Conservation (phyloP, 2,888 invertebrate species). For the Andrena bucephala region DNA sequence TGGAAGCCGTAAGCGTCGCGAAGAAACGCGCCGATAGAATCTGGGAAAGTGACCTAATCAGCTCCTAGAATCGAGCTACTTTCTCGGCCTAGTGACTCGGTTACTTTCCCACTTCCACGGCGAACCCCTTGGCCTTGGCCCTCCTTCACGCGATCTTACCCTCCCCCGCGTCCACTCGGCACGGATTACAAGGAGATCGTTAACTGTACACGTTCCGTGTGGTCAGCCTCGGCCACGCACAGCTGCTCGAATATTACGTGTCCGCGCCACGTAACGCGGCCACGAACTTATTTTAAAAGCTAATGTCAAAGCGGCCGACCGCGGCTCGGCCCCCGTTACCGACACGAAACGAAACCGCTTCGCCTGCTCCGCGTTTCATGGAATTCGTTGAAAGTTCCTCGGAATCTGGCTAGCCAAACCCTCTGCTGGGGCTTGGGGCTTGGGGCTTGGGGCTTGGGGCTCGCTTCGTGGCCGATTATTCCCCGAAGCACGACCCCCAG, state of each 20-base stretch:
- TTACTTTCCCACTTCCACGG: conserved; percentile 67
- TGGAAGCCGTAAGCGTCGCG: conserved; percentile 26
- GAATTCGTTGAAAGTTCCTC: conserved; percentile 6
- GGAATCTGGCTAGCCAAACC: not conserved
- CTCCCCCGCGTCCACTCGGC: conserved; percentile 69
- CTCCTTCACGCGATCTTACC: conserved; percentile 82
- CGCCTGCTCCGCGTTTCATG: not conserved
- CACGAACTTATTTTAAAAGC: conserved; percentile 50
- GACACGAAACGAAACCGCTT: conserved; percentile 20
- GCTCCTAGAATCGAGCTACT: conserved; percentile 73
- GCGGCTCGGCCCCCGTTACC: not conserved
- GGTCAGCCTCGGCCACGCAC: conserved; percentile 52
- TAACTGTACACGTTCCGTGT: conserved; percentile 70
- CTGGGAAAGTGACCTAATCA: conserved; percentile 67
- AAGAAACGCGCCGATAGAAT: conserved; percentile 46
- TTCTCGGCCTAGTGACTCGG: conserved; percentile 78
- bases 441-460: too few species aligned
- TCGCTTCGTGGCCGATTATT: too few species aligned
- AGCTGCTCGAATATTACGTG: conserved; percentile 53
- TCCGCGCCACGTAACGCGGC: conserved; percentile 56
- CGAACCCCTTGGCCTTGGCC: conserved; percentile 83
- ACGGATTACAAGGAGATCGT: conserved; percentile 77
- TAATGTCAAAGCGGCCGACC: conserved; percentile 23
- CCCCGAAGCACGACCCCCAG: too few species aligned
- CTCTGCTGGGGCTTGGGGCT: too few species aligned